These are phyloP conservation scores for Patagioenas fasciata DNA, from an alignment of 2,113 vertebrate genomes.

Conservation along the genomic window DNA sequence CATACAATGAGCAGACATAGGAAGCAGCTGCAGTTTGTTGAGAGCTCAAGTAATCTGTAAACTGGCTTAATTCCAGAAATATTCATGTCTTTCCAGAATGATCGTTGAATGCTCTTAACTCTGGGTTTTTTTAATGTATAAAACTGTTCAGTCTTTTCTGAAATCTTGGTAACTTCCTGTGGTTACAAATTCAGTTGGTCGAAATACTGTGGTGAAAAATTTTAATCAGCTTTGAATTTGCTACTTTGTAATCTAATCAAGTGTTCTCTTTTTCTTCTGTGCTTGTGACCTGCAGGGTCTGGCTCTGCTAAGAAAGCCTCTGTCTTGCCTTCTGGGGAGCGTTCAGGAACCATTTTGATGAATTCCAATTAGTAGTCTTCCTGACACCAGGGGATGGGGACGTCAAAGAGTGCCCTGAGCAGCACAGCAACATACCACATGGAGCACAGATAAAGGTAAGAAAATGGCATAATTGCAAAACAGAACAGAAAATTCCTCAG, in stretches of 20 bases:
- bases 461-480: neutral
- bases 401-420: slow-evolving; percentile 23
- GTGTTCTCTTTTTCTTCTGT: neutral
- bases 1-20: neutral
- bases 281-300: slow-evolving; percentile 12
- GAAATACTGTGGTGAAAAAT: neutral
- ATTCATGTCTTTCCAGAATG: neutral
- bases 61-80: neutral
- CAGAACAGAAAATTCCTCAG: neutral
- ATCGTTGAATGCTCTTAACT: neutral
- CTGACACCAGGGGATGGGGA: neutral
- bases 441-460: slow-evolving; percentile 19
- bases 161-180: neutral
- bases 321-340: neutral
- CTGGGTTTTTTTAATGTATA: neutral
- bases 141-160: neutral
- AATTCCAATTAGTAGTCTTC: slow-evolving; percentile 50
- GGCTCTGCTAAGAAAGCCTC: neutral
- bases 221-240: neutral
- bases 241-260: neutral
- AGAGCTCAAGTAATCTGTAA: neutral
- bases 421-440: neutral
- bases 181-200: neutral
- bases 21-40: neutral
- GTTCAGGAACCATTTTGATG: slow-evolving; percentile 26